Conservation (phyloP, 2,797 vertebrate species). For the Phalloptychus januarius region DNA sequence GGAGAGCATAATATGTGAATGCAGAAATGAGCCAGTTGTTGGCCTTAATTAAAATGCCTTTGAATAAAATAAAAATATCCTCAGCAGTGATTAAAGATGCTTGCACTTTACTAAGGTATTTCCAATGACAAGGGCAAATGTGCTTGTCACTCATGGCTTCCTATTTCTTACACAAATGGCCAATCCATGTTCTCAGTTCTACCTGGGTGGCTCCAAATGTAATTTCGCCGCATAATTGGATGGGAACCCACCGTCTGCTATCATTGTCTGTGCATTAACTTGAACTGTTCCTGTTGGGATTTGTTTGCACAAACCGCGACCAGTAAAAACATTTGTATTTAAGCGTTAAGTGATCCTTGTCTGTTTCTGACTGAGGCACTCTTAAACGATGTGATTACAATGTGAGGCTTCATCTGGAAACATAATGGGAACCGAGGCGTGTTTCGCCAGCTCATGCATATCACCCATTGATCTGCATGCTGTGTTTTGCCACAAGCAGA, state of each 20-base stretch:
- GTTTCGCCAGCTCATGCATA: conserved; percentile 51
- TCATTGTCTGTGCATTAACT: conserved; percentile 75
- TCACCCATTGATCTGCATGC: conserved; percentile 64
- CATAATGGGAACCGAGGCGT: conserved; percentile 55
- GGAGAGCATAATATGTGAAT: neutral
- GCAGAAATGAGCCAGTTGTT: neutral
- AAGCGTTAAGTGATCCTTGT: conserved; percentile 54
- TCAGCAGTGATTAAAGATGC: conserved; percentile 15
- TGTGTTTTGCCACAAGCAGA: conserved; percentile 61
- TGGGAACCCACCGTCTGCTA: conserved; percentile 71
- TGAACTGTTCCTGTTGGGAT: conserved; percentile 71
- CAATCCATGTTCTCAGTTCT: conserved; percentile 66
- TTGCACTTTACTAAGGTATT: conserved; percentile 10
- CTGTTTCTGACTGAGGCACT: conserved; percentile 32
- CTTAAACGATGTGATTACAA: conserved; percentile 51
- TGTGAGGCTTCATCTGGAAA: conserved; percentile 49
- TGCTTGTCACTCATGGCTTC: conserved; percentile 64
- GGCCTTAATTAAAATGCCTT: conserved; percentile 22
- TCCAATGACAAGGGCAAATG: conserved; percentile 60
- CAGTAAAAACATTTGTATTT: conserved; percentile 62
- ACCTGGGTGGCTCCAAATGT: conserved; percentile 78
- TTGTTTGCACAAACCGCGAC: conserved; percentile 69
- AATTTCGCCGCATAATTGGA: conserved; percentile 79
- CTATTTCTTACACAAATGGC: conserved; percentile 56
- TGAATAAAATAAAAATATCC: conserved; percentile 21